A percentile compares a stretch with the other conserved stretches of the same genome.
Evolutionary conservation across 92 coral and sea anemone species (phyloP).

Genomic region (Desmophyllum pertusum): DNA sequence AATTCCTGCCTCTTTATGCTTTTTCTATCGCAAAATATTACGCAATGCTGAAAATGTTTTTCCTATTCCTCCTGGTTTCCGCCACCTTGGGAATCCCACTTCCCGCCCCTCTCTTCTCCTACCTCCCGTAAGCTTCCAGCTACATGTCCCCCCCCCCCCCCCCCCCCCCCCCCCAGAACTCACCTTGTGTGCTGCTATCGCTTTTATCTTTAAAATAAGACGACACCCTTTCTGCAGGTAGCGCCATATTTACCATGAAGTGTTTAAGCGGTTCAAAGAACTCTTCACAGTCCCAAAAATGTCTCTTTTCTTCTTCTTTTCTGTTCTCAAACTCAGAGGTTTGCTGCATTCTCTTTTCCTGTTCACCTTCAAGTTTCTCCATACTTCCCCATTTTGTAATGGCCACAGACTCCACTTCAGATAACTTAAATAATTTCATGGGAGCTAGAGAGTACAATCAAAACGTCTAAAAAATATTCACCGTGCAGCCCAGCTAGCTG

Average conservation of each 20-base stretch:
- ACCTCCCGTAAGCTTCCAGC: too few relatives aligned
- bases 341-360: slow-evolving; percentile 53
- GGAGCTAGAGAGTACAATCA: slow-evolving; percentile 60
- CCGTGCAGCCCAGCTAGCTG: too few relatives aligned
- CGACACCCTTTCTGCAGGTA: slow-evolving; percentile 54
- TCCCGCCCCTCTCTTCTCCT: too few relatives aligned
- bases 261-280: slow-evolving; percentile 69
- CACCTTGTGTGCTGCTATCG: slow-evolving; percentile 13
- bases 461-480: too few relatives aligned
- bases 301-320: slow-evolving; percentile 76
- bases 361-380: slow-evolving; percentile 71
- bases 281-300: slow-evolving; percentile 84
- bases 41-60: too few relatives aligned
- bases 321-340: slow-evolving; percentile 46
- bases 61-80: too few relatives aligned
- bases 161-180: too few relatives aligned
- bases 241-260: slow-evolving; percentile 68
- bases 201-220: slow-evolving; percentile 27
- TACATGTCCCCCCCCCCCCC: too few relatives aligned
- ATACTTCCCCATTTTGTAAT: slow-evolving; percentile 75
- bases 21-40: too few relatives aligned
- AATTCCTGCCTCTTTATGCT: too few relatives aligned
- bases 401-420: slow-evolving; percentile 71
- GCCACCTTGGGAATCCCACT: too few relatives aligned
- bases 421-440: slow-evolving; percentile 76